Percentiles rank a stretch among this genome's conserved stretches.
phyloP scores from a whole-genome alignment of 2,888 invertebrate species.

The Nomada fucata region DNA sequence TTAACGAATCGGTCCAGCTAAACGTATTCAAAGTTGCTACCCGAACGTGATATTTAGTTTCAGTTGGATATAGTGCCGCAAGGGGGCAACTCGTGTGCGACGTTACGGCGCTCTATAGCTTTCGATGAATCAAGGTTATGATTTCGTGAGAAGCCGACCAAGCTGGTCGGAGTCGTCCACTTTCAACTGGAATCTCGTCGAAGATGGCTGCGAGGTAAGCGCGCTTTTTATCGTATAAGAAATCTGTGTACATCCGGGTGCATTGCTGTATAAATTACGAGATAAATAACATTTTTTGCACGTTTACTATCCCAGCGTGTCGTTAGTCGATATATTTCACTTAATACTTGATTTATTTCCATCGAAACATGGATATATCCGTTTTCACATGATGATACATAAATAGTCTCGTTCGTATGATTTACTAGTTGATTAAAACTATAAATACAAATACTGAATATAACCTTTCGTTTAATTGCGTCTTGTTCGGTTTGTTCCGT shows the following conservation, averaged over 20 bases:
- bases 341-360: conserved; percentile 28
- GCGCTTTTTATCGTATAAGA: not conserved
- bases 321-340: conserved; percentile 35
- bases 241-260: conserved; percentile 43
- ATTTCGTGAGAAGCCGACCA: not conserved
- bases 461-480: not conserved
- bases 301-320: not conserved
- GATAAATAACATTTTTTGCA: not conserved
- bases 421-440: conserved; percentile 71
- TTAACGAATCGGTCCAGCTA: too few relatives aligned
- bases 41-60: not conserved
- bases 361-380: not conserved
- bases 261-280: not conserved
- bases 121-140: not conserved
- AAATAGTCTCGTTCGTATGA: conserved; percentile 82
- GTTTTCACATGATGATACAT: conserved; percentile 73
- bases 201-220: conserved; percentile 29
- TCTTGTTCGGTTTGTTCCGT: not conserved
- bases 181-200: not conserved
- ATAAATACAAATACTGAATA: conserved; percentile 56
- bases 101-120: not conserved
- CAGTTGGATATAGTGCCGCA: not conserved
- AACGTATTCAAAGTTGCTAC: too few relatives aligned
- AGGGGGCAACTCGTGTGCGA: not conserved
- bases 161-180: too few relatives aligned